A percentile compares a stretch with the other conserved stretches of the same genome.
Evolutionary conservation across 2,797 vertebrate genomes (phyloP).

Genomic region (Gymnopithys bicolor): DNA sequence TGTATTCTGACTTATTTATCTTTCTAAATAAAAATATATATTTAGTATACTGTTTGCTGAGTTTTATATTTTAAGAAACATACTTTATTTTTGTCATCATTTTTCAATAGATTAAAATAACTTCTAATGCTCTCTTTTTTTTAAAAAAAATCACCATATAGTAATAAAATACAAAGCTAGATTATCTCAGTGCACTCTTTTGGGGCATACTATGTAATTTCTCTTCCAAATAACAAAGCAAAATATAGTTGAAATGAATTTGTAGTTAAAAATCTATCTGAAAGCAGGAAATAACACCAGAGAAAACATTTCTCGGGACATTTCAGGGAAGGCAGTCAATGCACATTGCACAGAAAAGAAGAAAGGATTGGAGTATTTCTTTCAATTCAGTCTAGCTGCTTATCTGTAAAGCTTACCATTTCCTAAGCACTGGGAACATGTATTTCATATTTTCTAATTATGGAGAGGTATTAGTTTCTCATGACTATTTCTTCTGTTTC

Average conservation of each 20-base stretch:
- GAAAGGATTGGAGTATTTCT: not conserved
- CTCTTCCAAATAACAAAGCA: not conserved
- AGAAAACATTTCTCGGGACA: not conserved
- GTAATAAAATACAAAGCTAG: not conserved
- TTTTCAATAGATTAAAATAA: constrained; percentile 32
- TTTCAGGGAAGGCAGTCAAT: not conserved
- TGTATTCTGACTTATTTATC: not conserved
- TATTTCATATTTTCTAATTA: not conserved
- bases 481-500: not conserved
- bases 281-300: not conserved
- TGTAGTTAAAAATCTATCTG: not conserved
- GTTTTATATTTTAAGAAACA: not conserved
- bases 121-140: constrained; percentile 26
- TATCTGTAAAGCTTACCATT: not conserved
- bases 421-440: not conserved
- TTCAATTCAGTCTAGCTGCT: not conserved
- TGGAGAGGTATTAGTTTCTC: not conserved
- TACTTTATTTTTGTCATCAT: not conserved
- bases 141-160: not conserved
- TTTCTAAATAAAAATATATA: not conserved
- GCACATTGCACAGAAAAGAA: not conserved
- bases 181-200: not conserved
- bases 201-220: not conserved
- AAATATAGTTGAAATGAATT: constrained; percentile 3
- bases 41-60: not conserved